Conservation (phyloP, 2,113 vertebrate genomes). For the Anolis carolinensis region DNA sequence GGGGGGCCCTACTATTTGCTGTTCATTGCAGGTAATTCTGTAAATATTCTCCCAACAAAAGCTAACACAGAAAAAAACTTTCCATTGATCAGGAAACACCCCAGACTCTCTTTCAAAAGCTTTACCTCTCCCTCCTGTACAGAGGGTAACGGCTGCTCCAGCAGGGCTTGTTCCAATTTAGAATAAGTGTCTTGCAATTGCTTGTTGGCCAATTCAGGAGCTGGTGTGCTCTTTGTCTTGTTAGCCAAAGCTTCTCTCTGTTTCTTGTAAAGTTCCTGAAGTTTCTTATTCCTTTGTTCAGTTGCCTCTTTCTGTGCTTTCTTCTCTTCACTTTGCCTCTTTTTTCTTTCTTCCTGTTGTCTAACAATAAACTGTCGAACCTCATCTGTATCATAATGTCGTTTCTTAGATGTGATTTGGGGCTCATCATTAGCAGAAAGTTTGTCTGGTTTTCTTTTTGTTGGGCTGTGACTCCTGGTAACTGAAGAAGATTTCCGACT, state of each 20-base stretch:
- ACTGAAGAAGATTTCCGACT: constrained; percentile 68
- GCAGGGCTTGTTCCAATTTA: constrained; percentile 80
- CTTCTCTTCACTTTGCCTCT: constrained; percentile 88
- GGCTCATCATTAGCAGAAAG: constrained; percentile 73
- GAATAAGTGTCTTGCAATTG: constrained; percentile 85
- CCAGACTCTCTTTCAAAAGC: constrained; percentile 11
- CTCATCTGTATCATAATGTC: constrained; percentile 91
- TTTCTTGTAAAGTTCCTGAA: constrained; percentile 93
- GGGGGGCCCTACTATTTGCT: background rate
- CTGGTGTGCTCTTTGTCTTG: constrained; percentile 66
- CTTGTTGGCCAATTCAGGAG: constrained; percentile 73
- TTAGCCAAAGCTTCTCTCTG: constrained; percentile 82
- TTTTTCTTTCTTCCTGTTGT: constrained; percentile 92
- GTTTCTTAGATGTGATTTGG: constrained; percentile 82
- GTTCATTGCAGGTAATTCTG: background rate
- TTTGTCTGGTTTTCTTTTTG: constrained; percentile 78
- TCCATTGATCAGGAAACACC: background rate
- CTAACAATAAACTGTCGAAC: constrained; percentile 90
- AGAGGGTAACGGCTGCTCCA: constrained; percentile 68
- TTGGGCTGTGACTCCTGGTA: constrained; percentile 83
- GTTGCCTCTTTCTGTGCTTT: constrained; percentile 85
- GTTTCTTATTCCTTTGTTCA: constrained; percentile 85
- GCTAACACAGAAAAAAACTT: background rate
- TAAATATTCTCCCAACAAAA: background rate
- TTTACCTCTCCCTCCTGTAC: constrained; percentile 79